Evolutionary conservation across 2,888 invertebrate species (phyloP), one percentile per base, ranked within the genome.

Genomic region (Parapristionchus giblindavisi): DNA sequence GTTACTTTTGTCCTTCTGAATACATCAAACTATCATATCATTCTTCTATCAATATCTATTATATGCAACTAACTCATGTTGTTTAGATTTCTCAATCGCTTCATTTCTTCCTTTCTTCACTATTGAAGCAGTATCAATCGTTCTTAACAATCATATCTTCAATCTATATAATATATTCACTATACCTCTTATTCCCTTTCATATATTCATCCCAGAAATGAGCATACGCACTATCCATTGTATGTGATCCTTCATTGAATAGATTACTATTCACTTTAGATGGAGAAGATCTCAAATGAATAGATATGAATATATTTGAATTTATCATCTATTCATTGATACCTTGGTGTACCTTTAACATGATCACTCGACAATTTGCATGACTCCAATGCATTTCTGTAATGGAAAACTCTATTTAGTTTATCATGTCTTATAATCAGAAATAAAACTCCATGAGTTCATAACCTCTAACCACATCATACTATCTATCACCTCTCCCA

Each of bases 361-460:
- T 84, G 78, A 14, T 81, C 77, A 34, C 84, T 84, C 61, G 79
- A 81, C 70, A 87, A 74, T 21, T 84, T 79, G 71, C 86, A 85
- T 56, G 79, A 80, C 75, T 83, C 82, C 32, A 86, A 77, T 0
- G 86, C 86, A 27, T 78, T 79, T 75, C 85, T 85, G 76, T 60
- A 79, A 72, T 70, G 34, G 32, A 60, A 48, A 38, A 21, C 29
- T 27, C n/a, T n/a, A n/a, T n/a, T n/a, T n/a, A n/a, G n/a, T n/a
- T n/a, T n/a, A n/a, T n/a, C n/a, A n/a, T n/a, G n/a, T n/a, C n/a
- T n/a, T n/a, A n/a, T n/a, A n/a, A n/a, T n/a, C n/a, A n/a, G n/a
- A n/a, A n/a, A n/a, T n/a, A n/a, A n/a, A n/a, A n/a, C n/a, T n/a
- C n/a, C n/a, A n/a, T n/a, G n/a, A n/a, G n/a, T n/a, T n/a, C n/a